Evolutionary conservation across 2,113 vertebrate species (phyloP).

Genomic region (Actenoides lindsayi): DNA sequence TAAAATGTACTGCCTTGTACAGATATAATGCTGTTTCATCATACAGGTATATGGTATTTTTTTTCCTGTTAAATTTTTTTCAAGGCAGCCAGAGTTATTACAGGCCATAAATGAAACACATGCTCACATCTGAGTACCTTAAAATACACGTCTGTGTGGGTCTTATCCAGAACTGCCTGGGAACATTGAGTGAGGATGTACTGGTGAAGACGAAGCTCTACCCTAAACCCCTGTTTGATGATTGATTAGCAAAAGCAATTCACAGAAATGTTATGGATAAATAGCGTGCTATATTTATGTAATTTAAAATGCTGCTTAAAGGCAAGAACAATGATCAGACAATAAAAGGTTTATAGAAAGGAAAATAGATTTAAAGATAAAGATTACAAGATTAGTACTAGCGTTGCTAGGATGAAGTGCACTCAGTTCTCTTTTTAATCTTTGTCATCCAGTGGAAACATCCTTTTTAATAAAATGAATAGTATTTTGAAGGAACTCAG

Average conservation of each 20-base stretch:
- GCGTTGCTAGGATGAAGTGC: not conserved
- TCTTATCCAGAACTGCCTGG: not conserved
- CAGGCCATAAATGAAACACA: not conserved
- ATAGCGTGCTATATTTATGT: not conserved
- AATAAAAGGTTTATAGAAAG: not conserved
- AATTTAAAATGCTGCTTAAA: not conserved
- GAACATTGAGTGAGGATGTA: not conserved
- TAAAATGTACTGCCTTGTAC: not conserved
- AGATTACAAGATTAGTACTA: not conserved
- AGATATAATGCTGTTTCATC: not conserved
- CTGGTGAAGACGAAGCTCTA: not conserved
- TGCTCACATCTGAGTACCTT: not conserved
- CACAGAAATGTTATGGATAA: not conserved
- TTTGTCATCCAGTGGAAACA: not conserved
- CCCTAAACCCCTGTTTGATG: not conserved
- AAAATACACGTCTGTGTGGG: not conserved
- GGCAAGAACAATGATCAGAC: not conserved
- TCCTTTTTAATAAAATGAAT: not conserved
- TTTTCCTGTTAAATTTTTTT: not conserved
- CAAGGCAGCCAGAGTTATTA: not conserved
- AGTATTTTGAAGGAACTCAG: not conserved
- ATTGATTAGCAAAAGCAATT: not conserved
- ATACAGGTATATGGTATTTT: not conserved
- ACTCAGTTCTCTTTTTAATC: not conserved
- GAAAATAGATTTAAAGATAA: not conserved